Conservation (phyloP, 64 coral and sea anemone species). For the Anthopleura sola region DNA sequence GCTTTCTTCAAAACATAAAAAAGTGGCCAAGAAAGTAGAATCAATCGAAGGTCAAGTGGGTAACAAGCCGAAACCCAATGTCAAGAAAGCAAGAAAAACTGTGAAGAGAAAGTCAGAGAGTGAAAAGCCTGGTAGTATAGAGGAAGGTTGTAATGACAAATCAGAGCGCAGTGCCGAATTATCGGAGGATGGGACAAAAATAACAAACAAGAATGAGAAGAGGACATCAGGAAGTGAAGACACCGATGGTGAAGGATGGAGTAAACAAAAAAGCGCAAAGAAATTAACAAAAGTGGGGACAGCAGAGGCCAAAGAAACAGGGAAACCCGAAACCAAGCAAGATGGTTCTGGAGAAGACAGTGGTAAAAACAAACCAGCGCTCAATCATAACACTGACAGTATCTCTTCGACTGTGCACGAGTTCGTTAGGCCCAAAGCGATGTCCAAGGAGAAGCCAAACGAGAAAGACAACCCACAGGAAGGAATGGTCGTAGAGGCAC, state of each 20-base stretch:
- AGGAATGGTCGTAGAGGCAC: background rate
- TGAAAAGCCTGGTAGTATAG: background rate
- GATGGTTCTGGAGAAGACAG: background rate
- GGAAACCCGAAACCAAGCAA: background rate
- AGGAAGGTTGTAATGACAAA: background rate
- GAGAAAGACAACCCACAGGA: background rate
- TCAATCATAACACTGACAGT: background rate
- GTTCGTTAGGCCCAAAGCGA: background rate
- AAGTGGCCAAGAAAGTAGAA: background rate
- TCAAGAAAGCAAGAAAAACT: background rate
- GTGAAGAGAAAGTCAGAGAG: background rate
- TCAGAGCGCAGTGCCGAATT: background rate
- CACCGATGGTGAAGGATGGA: background rate
- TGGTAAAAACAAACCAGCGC: background rate
- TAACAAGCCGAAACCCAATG: background rate
- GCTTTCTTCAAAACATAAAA: background rate
- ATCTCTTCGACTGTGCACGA: background rate
- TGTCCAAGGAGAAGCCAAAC: background rate
- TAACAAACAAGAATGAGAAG: background rate
- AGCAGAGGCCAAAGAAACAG: background rate
- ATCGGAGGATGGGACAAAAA: background rate
- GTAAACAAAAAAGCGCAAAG: background rate
- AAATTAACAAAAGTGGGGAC: background rate
- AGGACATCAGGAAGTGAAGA: background rate
- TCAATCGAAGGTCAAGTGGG: background rate